Evolutionary conservation across 1,140 invertebrate species (phyloP).

Genomic region (Bombus turneri): DNA sequence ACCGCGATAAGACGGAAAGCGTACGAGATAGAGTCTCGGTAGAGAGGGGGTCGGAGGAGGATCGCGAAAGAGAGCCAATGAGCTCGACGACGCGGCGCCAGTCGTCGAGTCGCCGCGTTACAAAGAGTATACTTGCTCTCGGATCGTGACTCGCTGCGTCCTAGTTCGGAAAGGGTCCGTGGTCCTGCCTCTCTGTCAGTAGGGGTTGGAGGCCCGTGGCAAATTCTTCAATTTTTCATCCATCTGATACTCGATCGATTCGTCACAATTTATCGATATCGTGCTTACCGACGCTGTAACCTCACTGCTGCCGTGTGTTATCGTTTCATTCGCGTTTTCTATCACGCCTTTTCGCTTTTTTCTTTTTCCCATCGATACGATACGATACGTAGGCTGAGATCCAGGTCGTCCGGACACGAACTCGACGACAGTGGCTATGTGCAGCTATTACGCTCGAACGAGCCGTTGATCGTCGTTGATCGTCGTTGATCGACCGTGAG

Average conservation of each 20-base stretch:
- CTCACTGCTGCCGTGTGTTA: background rate
- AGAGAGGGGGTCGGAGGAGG: conserved; percentile 7
- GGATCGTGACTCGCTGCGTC: conserved; percentile 24
- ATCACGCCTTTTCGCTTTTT: background rate
- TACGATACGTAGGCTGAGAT: background rate
- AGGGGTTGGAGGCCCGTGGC: conserved; percentile 61
- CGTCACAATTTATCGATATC: background rate
- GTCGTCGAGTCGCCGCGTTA: conserved; percentile 68
- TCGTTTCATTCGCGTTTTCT: background rate
- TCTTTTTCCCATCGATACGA: background rate
- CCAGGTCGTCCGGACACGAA: background rate
- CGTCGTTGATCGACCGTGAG: background rate
- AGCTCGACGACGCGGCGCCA: conserved; percentile 68
- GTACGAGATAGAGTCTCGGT: background rate
- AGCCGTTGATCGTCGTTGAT: background rate
- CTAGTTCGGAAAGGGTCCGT: conserved; percentile 47
- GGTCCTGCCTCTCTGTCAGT: conserved; percentile 55
- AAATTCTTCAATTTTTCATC: conserved; percentile 20
- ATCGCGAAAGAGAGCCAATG: conserved; percentile 49
- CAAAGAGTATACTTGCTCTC: conserved; percentile 53
- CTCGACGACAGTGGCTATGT: background rate
- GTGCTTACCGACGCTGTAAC: background rate
- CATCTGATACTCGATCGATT: background rate
- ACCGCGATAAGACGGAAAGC: conserved; percentile 23
- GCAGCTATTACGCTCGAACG: background rate